Conservation (phyloP, 2,113 vertebrate species). For the Python bivittatus region DNA sequence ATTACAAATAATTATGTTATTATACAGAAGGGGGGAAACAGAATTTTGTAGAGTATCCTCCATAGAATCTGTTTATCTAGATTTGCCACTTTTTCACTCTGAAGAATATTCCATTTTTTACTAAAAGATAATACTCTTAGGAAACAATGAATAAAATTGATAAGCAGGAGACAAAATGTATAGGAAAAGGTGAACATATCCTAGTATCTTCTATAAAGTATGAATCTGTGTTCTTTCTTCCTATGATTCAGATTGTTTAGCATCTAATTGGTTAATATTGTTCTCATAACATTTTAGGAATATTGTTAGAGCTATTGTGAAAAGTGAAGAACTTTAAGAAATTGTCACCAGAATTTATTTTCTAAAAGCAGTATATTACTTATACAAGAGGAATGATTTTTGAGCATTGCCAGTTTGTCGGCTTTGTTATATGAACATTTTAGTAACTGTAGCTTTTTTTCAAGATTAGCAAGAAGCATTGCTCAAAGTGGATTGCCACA, state of each 20-base stretch:
- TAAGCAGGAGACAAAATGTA: neutral
- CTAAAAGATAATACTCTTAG: constrained; percentile 31
- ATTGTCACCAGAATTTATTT: neutral
- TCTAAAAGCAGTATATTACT: neutral
- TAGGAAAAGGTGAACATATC: neutral
- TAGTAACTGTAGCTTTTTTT: neutral
- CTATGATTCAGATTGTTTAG: constrained; percentile 29
- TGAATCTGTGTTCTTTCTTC: neutral
- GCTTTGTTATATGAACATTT: constrained; percentile 23
- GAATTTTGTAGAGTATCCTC: constrained; percentile 49
- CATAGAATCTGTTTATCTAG: constrained; percentile 47
- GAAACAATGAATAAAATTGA: constrained; percentile 9
- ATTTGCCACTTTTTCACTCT: neutral
- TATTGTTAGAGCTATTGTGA: neutral
- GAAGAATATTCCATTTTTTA: constrained; percentile 1
- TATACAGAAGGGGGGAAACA: constrained; percentile 28
- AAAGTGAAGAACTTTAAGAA: constrained; percentile 9
- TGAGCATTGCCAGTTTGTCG: neutral
- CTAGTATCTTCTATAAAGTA: constrained; percentile 21
- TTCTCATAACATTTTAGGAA: neutral
- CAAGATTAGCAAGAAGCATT: neutral
- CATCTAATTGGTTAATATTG: neutral
- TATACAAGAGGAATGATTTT: neutral
- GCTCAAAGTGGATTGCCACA: constrained; percentile 30
- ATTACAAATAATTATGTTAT: neutral